Percentiles rank a stretch among this genome's conserved stretches.
These are phyloP conservation scores for Capreolus pygargus DNA, from an alignment of 2,113 vertebrate species.

Conservation along the genomic window DNA sequence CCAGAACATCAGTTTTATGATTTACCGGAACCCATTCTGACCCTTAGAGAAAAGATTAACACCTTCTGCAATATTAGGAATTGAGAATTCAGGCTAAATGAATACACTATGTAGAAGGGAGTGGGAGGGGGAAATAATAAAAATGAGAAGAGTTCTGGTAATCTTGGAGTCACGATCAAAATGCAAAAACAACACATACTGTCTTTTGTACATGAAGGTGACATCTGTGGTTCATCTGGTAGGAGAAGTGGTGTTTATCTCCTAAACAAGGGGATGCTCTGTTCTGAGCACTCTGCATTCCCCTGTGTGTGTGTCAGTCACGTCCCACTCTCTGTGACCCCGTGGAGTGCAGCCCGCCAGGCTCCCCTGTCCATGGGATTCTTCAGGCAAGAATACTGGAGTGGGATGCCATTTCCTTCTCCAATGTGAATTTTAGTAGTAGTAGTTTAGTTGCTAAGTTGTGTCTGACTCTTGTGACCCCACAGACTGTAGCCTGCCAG, in stretches of 20 bases:
- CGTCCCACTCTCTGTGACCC: background rate
- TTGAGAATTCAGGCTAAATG: constrained; percentile 16
- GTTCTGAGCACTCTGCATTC: background rate
- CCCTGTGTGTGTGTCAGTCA: background rate
- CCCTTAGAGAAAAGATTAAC: constrained; percentile 50
- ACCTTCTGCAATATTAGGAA: constrained; percentile 19
- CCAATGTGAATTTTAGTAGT: too few species aligned
- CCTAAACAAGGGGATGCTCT: background rate
- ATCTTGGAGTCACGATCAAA: background rate
- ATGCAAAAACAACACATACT: background rate
- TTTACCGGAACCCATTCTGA: constrained; percentile 53
- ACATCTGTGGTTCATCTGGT: background rate
- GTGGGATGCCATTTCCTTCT: background rate
- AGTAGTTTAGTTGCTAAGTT: too few species aligned
- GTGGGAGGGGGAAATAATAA: background rate
- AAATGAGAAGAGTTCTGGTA: background rate
- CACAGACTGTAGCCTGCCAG: background rate
- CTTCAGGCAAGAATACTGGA: background rate
- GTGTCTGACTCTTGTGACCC: background rate
- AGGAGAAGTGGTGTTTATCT: constrained; percentile 5
- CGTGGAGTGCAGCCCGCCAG: background rate
- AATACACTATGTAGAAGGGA: background rate
- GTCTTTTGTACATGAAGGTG: background rate
- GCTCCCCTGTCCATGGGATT: background rate
- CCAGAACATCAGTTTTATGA: constrained; percentile 62